A percentile compares a stretch with the other conserved stretches of the same genome.
phyloP scores from a whole-genome alignment of 2,113 vertebrate genomes.

The Thalassoma bifasciatum region DNA sequence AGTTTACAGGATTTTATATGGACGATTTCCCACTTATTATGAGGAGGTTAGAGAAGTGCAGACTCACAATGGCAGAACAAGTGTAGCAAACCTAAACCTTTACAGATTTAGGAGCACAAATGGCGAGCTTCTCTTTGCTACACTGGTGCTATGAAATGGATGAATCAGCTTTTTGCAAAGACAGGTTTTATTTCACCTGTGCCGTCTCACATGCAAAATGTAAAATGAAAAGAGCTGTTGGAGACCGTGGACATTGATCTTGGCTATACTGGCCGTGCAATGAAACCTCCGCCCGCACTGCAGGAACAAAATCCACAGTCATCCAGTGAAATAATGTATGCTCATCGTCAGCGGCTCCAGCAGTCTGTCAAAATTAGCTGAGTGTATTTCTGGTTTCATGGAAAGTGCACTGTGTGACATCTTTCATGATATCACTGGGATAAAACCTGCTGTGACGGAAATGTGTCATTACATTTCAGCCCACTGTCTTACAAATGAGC shows the following conservation, averaged over 20 bases:
- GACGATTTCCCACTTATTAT: constrained; percentile 7
- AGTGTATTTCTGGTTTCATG: too few relatives aligned
- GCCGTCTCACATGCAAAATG: neutral
- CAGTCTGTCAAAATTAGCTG: neutral
- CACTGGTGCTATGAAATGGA: neutral
- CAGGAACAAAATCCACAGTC: neutral
- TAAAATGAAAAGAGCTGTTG: neutral
- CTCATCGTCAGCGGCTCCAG: neutral
- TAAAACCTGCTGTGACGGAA: neutral
- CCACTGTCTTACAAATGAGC: too few relatives aligned
- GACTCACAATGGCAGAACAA: constrained; percentile 20
- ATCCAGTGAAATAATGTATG: neutral
- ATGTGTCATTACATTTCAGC: neutral
- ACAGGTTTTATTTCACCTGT: neutral
- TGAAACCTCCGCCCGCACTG: neutral
- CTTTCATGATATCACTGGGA: too few relatives aligned
- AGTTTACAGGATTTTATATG: constrained; percentile 15
- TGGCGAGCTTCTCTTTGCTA: neutral
- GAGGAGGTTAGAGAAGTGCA: constrained; percentile 1
- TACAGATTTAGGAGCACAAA: constrained; percentile 1
- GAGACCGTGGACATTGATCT: neutral
- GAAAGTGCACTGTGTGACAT: too few relatives aligned
- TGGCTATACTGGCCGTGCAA: too few relatives aligned
- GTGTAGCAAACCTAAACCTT: constrained; percentile 22
- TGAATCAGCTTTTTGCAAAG: neutral